Base-by-base conservation (phyloP, 2,888 invertebrate species). In the Isoperla grammatica region DNA sequence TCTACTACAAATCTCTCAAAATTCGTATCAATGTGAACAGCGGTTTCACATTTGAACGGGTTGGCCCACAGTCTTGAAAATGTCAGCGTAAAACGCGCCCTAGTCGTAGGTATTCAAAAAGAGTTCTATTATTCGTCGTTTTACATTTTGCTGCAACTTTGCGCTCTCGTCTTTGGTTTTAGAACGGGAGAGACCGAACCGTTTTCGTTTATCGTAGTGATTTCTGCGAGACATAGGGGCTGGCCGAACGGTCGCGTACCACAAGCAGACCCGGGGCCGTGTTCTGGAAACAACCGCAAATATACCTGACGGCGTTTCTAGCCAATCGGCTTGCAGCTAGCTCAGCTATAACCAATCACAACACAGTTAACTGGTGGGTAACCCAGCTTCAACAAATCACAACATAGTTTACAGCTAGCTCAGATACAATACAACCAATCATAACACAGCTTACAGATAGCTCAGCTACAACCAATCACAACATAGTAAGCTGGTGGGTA, bases 201-300 rank as follows among this genome's bases (percentile, higher is more conserved):
- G 59, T 68, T 69, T 60, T 71, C 70, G 62, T 69, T 67, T 63
- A 67, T 67, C 62, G 67, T 68, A 56, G 69, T 68, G 67, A 56
- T 55, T 53, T 63, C 61, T 2, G 74, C 72, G 65, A 76, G 80
- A 80, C 87, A 85, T 75, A 90, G 79, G 63, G 90, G 90, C 74
- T 90, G 88, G 72, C 90, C 90, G 73, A 87, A 87, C 64, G 87
- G 84, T 75, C 87, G 81, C 68, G 82, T 81, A 68, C 81, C 81
- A 66, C 81, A 78, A 71, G 77, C 77, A 72, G 76, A 76, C 65
- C 72, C 71, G 35, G 74, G 72, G 66, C 61, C 50, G 56, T 57
- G 56, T 59, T 59, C 61, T 64, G 60, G 54, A 62, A 60, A 46
- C n/a, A 39, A 20, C 15, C 19, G 49, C 29, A 49, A 57, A 49